Evolutionary conservation across 2,113 vertebrate species (phyloP).

Genomic region (Eolophus roseicapilla): DNA sequence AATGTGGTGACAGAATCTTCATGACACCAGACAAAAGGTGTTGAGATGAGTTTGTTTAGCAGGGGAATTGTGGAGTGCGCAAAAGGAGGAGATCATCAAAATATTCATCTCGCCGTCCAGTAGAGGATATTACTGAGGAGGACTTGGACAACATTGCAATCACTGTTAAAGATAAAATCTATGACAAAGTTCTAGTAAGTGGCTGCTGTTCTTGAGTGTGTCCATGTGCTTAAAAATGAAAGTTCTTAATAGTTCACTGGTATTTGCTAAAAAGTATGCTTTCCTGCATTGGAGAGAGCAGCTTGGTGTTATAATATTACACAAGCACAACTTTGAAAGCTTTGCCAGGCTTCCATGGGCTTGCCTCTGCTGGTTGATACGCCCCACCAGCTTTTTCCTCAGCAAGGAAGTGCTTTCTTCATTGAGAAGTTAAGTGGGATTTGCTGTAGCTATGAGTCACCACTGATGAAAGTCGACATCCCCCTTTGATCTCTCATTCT

Average conservation of each 20-base stretch:
- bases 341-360: neutral
- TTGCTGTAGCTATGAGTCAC: neutral
- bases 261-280: neutral
- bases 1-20: neutral
- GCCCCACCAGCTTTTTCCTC: neutral
- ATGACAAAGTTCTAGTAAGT: slow-evolving; percentile 90
- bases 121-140: slow-evolving; percentile 90
- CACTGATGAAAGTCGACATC: neutral
- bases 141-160: slow-evolving; percentile 89
- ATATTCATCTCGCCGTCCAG: slow-evolving; percentile 68
- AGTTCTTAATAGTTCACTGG: neutral
- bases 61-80: slow-evolving; percentile 57
- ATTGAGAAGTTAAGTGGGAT: neutral
- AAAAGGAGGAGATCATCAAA: slow-evolving; percentile 69
- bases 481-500: neutral
- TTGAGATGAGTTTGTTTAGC: slow-evolving; percentile 51
- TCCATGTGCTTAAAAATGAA: neutral
- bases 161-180: slow-evolving; percentile 91
- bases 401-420: neutral
- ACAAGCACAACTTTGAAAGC: neutral
- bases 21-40: neutral
- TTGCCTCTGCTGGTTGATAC: neutral
- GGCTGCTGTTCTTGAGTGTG: neutral
- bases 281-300: neutral
- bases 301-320: neutral